phyloP scores from a whole-genome alignment of 2,797 vertebrate species.

The Neosilurus hyrtlii region DNA sequence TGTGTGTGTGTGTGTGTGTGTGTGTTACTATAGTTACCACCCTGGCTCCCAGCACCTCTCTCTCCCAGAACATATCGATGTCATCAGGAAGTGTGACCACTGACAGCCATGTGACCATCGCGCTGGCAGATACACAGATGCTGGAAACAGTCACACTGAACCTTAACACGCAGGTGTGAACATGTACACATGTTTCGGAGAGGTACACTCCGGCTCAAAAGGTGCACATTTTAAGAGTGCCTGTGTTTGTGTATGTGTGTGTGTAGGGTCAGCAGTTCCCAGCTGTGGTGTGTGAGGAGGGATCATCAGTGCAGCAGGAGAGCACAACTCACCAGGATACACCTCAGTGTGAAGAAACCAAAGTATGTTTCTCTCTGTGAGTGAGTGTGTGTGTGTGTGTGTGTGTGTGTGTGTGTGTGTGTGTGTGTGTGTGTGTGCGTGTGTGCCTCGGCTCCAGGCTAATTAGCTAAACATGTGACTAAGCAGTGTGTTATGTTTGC shows the following conservation, averaged over 20 bases:
- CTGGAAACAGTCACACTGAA: conserved; percentile 92
- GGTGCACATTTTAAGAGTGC: not conserved
- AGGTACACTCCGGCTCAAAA: not conserved
- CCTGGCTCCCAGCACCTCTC: conserved; percentile 77
- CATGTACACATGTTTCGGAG: not conserved
- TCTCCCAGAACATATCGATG: conserved; percentile 91
- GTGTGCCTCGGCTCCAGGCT: not conserved
- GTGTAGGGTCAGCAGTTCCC: conserved; percentile 85
- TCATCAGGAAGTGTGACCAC: conserved; percentile 82
- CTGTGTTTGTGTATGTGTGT: conserved; percentile 34
- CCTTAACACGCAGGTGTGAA: conserved; percentile 70
- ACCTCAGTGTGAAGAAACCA: conserved; percentile 76
- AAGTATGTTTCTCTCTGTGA: conserved; percentile 66
- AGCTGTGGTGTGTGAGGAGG: conserved; percentile 81
- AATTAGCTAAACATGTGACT: too few relatives aligned
- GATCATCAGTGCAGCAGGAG: conserved; percentile 74
- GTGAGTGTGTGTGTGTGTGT: not conserved
- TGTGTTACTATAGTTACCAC: conserved; percentile 66
- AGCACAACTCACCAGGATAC: conserved; percentile 82
- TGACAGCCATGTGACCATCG: conserved; percentile 91
- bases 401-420: not conserved
- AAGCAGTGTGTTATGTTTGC: too few relatives aligned
- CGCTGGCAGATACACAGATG: conserved; percentile 91
- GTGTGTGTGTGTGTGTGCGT: conserved; percentile 9
- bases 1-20: not conserved